Evolutionary conservation across 2,113 vertebrate species (phyloP).

Genomic region (Motacilla alba): DNA sequence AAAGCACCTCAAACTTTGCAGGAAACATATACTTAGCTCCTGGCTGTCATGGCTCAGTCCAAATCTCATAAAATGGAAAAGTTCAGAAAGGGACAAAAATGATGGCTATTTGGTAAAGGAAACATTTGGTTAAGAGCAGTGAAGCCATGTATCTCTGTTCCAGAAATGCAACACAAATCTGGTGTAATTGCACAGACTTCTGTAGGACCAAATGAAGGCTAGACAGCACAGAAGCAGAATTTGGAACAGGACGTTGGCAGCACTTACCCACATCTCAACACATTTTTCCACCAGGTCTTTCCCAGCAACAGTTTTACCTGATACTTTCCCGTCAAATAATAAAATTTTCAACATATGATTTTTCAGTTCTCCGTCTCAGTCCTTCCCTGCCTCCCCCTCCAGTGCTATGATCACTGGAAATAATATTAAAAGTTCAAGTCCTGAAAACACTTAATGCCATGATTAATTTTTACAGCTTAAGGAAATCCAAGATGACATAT

Average conservation of each 20-base stretch:
- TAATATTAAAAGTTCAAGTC: constrained; percentile 48
- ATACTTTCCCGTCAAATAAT: not conserved
- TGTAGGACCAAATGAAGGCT: constrained; percentile 48
- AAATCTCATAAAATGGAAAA: not conserved
- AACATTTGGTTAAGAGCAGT: not conserved
- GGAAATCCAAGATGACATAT: constrained; percentile 46
- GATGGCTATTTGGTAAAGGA: not conserved
- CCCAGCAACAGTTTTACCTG: constrained; percentile 4
- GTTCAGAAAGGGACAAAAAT: constrained; percentile 1
- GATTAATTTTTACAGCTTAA: constrained; percentile 33
- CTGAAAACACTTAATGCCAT: constrained; percentile 31
- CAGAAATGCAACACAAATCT: constrained; percentile 26
- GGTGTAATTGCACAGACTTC: constrained; percentile 38
- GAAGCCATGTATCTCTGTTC: constrained; percentile 8
- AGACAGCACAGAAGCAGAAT: constrained; percentile 44
- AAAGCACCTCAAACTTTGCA: not conserved
- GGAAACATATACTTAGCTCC: not conserved
- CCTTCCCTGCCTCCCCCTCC: not conserved
- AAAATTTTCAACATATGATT: constrained; percentile 38
- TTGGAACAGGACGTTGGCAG: constrained; percentile 63
- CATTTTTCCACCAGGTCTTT: constrained; percentile 44
- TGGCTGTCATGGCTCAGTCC: not conserved
- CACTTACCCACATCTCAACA: constrained; percentile 12
- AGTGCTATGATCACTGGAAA: constrained; percentile 36
- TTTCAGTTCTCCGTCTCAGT: constrained; percentile 10